A percentile compares a stretch with the other conserved stretches of the same genome.
Conservation (phyloP, 2,113 vertebrate genomes). For the Rhegmatorhina hoffmannsi region DNA sequence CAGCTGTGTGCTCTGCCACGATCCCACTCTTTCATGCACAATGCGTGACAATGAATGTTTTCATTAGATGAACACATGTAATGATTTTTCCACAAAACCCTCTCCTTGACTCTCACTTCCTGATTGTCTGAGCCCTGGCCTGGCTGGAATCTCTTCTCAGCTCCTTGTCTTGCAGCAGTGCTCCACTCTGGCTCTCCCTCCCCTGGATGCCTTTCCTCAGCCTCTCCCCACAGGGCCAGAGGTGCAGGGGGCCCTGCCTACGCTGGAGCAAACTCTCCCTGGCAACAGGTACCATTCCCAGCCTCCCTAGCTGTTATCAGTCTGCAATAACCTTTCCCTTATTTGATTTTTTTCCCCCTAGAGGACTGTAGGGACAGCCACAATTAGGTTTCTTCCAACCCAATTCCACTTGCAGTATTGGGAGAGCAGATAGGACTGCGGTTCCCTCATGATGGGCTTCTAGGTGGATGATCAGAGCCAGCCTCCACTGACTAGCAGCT, state of each 20-base stretch:
- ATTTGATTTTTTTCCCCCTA: background rate
- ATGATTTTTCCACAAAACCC: background rate
- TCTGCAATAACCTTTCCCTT: constrained; percentile 47
- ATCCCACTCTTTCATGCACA: background rate
- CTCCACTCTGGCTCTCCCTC: background rate
- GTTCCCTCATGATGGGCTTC: accelerated
- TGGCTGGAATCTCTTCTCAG: background rate
- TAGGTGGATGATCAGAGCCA: background rate
- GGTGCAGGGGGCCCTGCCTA: background rate
- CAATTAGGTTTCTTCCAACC: background rate
- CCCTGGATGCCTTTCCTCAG: background rate
- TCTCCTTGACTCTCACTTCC: background rate
- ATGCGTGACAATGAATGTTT: accelerated
- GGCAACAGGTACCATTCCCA: background rate
- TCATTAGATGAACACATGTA: background rate
- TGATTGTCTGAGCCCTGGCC: background rate
- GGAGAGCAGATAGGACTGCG: accelerated
- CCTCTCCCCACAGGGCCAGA: background rate
- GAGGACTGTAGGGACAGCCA: background rate
- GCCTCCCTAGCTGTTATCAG: constrained; percentile 45
- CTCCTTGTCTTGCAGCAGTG: background rate
- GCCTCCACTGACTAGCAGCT: background rate
- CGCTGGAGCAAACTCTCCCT: background rate
- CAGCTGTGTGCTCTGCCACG: accelerated
- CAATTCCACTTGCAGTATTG: background rate